Conservation (phyloP, 2,888 invertebrate genomes). For the Siphonodentalium dalli region DNA sequence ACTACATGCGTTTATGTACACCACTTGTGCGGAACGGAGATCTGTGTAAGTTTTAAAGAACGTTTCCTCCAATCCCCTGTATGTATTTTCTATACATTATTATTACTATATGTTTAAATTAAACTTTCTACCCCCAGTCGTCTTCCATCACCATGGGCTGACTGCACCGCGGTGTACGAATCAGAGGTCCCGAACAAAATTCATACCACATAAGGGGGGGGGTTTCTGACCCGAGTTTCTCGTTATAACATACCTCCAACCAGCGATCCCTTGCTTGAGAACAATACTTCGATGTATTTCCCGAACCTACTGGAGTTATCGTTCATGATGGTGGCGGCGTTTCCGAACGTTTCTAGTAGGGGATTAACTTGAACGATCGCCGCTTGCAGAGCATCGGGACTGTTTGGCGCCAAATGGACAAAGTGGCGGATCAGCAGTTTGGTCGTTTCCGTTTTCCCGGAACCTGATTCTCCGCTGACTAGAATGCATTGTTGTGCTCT, state of each 20-base stretch:
- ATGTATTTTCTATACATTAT: too few species aligned
- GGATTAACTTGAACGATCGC: slow-evolving; percentile 36
- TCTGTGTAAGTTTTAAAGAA: too few species aligned
- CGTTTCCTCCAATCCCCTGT: too few species aligned
- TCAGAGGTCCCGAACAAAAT: too few species aligned
- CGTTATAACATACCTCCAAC: slow-evolving; percentile 29
- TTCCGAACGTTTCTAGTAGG: slow-evolving; percentile 45
- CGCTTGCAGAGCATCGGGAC: slow-evolving; percentile 25
- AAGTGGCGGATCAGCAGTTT: slow-evolving; percentile 33
- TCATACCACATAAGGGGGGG: too few species aligned
- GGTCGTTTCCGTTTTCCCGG: slow-evolving; percentile 37
- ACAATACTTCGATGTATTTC: slow-evolving; percentile 38
- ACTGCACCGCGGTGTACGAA: too few species aligned
- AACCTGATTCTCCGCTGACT: slow-evolving; percentile 49
- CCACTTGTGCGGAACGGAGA: too few species aligned
- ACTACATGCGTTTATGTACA: too few species aligned
- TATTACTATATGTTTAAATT: too few species aligned
- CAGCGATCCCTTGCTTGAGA: slow-evolving; percentile 27
- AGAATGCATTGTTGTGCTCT: slow-evolving; percentile 40
- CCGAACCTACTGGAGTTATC: slow-evolving; percentile 49
- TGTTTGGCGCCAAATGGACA: slow-evolving; percentile 16
- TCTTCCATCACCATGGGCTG: too few species aligned
- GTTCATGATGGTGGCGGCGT: slow-evolving; percentile 43
- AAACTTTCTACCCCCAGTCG: too few species aligned
- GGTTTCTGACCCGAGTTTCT: too few species aligned